Percentiles rank a stretch among this genome's conserved stretches.
phyloP scores from a whole-genome alignment of 2,888 invertebrate species.

The Poecilus cupreus region DNA sequence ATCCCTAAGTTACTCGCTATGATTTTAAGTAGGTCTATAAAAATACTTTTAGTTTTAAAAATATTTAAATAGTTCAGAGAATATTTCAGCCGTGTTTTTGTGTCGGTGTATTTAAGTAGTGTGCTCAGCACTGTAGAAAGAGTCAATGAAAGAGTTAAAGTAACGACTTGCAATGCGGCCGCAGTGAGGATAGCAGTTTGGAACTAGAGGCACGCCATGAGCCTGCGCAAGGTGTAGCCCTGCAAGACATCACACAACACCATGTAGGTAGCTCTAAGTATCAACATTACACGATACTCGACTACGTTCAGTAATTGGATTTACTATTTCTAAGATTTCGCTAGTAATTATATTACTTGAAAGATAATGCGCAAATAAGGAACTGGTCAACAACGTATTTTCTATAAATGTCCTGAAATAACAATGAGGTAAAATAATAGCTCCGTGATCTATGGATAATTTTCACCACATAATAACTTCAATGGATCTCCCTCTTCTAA shows the following conservation, averaged over 20 bases:
- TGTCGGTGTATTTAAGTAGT: constrained; percentile 54
- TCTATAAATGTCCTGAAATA: too few relatives aligned
- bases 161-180: constrained; percentile 68
- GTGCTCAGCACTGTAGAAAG: constrained; percentile 63
- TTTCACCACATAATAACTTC: too few relatives aligned
- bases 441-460: too few relatives aligned
- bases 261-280: constrained; percentile 3
- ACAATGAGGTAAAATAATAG: too few relatives aligned
- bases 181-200: constrained; percentile 72
- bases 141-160: constrained; percentile 67
- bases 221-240: constrained; percentile 71
- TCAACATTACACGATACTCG: background rate
- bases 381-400: too few relatives aligned
- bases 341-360: background rate
- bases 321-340: background rate
- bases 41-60: background rate
- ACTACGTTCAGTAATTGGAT: background rate
- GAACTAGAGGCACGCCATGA: constrained; percentile 70
- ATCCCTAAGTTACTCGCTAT: background rate
- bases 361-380: too few relatives aligned
- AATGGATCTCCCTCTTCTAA: too few relatives aligned
- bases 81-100: constrained; percentile 41
- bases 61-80: constrained; percentile 12
- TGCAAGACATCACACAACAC: constrained; percentile 67
- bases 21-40: constrained; percentile 22